phyloP scores from a whole-genome alignment of 1,140 invertebrate species.

The Drosophila gunungcola region DNA sequence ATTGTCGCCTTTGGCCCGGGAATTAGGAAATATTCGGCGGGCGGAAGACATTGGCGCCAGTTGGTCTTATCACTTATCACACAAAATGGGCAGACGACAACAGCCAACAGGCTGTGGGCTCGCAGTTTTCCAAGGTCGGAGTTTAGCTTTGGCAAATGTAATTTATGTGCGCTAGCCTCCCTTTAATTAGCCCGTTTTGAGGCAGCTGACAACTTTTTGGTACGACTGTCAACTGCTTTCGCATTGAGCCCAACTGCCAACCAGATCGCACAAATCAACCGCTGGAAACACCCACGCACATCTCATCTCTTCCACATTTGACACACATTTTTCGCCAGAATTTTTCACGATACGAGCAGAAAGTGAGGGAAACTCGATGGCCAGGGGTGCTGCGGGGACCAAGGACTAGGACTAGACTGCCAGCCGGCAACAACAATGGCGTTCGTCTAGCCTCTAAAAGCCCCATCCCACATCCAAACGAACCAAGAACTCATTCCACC shows the following conservation, averaged over 20 bases:
- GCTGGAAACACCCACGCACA: constrained; percentile 28
- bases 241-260: constrained; percentile 47
- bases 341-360: constrained; percentile 18
- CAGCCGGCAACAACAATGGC: constrained; percentile 55
- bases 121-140: constrained; percentile 23
- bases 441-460: constrained; percentile 42
- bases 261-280: constrained; percentile 48
- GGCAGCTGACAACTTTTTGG: constrained; percentile 39
- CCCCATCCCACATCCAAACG: no score
- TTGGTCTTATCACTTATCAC: constrained; percentile 64
- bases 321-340: constrained; percentile 56
- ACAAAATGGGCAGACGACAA: constrained; percentile 49
- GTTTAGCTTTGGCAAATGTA: constrained; percentile 14
- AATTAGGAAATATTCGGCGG: constrained; percentile 43
- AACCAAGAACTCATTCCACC: constrained; percentile 18
- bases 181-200: constrained; percentile 46
- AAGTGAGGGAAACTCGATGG: neutral
- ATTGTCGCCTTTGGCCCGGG: constrained; percentile 37
- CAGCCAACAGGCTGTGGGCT: constrained; percentile 24
- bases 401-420: constrained; percentile 38
- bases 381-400: neutral
- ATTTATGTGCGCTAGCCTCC: constrained; percentile 33
- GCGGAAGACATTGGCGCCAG: constrained; percentile 47
- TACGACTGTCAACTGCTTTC: constrained; percentile 64
- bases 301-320: constrained; percentile 31